Percentiles rank a stretch among this genome's conserved stretches.
phyloP scores from a whole-genome alignment of 2,797 vertebrate species.

The Argentina silus region DNA sequence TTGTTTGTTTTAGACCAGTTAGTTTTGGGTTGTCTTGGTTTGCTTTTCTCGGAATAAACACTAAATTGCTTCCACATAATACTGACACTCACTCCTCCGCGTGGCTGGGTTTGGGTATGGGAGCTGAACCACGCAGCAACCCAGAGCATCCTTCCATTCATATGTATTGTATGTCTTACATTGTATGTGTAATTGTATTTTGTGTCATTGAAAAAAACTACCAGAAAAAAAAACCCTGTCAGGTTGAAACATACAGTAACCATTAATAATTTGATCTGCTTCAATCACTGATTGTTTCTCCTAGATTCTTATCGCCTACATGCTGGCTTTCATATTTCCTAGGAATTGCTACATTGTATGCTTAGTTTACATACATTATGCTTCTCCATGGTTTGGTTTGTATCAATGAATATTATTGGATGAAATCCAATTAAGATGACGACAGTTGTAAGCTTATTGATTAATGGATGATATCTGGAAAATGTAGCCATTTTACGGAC shows the following conservation, averaged over 20 bases:
- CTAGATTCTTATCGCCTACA: slow-evolving; percentile 1
- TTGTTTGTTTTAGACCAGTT: too few relatives aligned
- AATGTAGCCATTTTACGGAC: slow-evolving; percentile 3
- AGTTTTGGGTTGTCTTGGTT: too few relatives aligned
- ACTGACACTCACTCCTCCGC: too few relatives aligned
- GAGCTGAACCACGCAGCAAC: too few relatives aligned
- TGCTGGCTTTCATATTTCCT: neutral
- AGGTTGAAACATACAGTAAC: neutral
- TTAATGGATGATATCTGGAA: slow-evolving; percentile 12
- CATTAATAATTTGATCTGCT: neutral
- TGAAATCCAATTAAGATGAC: slow-evolving; percentile 39
- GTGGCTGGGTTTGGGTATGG: too few relatives aligned
- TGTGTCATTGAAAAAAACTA: neutral
- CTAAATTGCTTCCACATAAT: too few relatives aligned
- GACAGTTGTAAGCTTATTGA: slow-evolving; percentile 26
- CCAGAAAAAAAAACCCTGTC: neutral
- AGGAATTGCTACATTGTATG: slow-evolving; percentile 3
- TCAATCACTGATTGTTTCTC: neutral
- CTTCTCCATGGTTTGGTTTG: slow-evolving; percentile 13
- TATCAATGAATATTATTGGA: slow-evolving; percentile 23
- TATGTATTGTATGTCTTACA: too few relatives aligned
- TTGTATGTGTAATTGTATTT: too few relatives aligned
- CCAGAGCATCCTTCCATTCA: too few relatives aligned
- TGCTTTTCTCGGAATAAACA: too few relatives aligned
- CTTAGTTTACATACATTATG: slow-evolving; percentile 13